Conservation (phyloP, 2,797 vertebrate genomes). For the Carapus acus region DNA sequence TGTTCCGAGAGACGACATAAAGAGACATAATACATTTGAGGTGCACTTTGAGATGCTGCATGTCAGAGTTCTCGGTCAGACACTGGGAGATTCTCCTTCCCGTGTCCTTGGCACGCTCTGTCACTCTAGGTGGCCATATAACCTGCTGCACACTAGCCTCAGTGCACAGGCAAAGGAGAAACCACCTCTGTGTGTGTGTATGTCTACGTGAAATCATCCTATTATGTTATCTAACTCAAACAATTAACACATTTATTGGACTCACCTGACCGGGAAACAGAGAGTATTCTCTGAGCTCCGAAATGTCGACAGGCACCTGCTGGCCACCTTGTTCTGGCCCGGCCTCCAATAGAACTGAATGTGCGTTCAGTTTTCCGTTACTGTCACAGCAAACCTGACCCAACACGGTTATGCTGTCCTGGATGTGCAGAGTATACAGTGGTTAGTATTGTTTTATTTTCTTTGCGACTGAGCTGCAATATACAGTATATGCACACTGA, state of each 20-base stretch:
- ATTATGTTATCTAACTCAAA: not conserved
- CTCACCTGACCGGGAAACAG: constrained; percentile 94
- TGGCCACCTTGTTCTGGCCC: constrained; percentile 79
- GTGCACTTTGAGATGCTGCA: too few species aligned
- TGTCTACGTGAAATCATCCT: too few species aligned
- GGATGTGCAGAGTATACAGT: constrained; percentile 1
- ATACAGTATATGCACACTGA: too few species aligned
- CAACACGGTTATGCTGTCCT: constrained; percentile 80
- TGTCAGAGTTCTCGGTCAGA: constrained; percentile 74
- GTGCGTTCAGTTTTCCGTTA: constrained; percentile 85
- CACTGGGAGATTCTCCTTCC: constrained; percentile 43
- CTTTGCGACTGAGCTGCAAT: too few species aligned
- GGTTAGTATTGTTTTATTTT: too few species aligned
- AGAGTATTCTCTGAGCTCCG: constrained; percentile 84
- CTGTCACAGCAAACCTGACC: constrained; percentile 89
- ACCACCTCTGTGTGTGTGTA: constrained; percentile 44
- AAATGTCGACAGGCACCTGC: constrained; percentile 81
- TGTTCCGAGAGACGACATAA: not conserved
- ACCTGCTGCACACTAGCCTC: constrained; percentile 62
- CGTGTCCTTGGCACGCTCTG: constrained; percentile 65
- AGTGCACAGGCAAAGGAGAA: constrained; percentile 65
- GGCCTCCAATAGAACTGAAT: constrained; percentile 85
- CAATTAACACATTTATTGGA: not conserved
- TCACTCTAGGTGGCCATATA: constrained; percentile 66
- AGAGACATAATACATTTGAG: too few species aligned